Evolutionary conservation across 2,113 vertebrate genomes (phyloP).

Genomic region (Peucedramus taeniatus): DNA sequence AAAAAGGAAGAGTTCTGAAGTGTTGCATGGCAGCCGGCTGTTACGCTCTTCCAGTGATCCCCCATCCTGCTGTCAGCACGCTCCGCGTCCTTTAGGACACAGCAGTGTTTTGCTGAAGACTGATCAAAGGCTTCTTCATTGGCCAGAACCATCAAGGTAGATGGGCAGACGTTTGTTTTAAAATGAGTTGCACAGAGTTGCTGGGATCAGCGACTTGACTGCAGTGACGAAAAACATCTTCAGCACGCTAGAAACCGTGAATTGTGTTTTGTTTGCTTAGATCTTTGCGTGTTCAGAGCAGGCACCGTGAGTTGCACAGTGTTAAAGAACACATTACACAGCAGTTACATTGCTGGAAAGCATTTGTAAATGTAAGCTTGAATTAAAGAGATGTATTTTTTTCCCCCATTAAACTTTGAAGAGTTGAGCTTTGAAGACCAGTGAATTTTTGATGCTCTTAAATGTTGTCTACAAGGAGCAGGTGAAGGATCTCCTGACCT

Average conservation of each 20-base stretch:
- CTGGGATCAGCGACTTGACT: neutral
- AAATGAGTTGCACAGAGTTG: neutral
- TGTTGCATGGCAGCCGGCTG: neutral
- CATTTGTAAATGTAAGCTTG: neutral
- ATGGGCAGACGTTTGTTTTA: neutral
- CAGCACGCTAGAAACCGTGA: neutral
- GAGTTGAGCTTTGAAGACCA: neutral
- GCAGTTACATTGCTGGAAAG: neutral
- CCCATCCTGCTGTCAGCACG: neutral
- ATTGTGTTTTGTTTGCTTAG: neutral
- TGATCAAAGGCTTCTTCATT: neutral
- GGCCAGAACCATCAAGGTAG: neutral
- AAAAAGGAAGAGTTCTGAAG: neutral
- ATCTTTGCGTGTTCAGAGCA: neutral
- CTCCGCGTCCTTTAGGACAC: neutral
- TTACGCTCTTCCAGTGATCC: neutral
- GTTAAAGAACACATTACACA: neutral
- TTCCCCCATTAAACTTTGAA: neutral
- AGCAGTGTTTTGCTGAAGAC: neutral
- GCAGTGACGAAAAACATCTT: neutral
- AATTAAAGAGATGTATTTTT: neutral
- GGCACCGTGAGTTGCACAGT: fast-evolving
- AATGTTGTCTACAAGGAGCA: neutral
- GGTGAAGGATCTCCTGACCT: neutral
- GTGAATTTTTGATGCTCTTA: neutral